Percentiles rank a stretch among this genome's conserved stretches.
These are phyloP conservation scores for Phrynocephalus vlangalii DNA, from an alignment of 2,797 vertebrate genomes.

Conservation along the genomic window DNA sequence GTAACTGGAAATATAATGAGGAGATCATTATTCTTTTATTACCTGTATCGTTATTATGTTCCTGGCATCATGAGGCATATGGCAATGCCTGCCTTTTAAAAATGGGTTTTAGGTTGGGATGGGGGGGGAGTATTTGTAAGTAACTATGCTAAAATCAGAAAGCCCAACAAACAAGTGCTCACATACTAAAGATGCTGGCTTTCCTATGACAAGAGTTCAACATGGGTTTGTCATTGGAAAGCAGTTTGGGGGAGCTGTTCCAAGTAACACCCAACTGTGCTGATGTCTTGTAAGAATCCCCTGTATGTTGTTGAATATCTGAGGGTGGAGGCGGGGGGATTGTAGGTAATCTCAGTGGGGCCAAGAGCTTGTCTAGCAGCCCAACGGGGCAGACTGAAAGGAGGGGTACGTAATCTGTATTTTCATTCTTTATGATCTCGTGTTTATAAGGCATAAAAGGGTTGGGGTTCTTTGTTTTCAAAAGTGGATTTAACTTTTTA, in stretches of 20 bases:
- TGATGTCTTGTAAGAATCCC: neutral
- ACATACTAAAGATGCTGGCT: neutral
- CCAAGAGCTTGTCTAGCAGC: too few species aligned
- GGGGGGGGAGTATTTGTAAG: neutral
- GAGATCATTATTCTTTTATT: neutral
- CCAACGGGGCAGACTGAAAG: too few species aligned
- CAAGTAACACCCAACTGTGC: neutral
- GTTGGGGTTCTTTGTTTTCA: too few species aligned
- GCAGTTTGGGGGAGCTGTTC: neutral
- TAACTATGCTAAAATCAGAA: neutral
- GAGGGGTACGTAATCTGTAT: too few species aligned
- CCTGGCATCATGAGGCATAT: neutral
- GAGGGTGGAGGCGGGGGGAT: neutral
- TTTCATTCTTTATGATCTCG: too few species aligned
- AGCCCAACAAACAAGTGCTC: neutral
- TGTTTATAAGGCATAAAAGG: too few species aligned
- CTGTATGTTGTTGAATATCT: neutral
- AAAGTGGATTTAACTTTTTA: too few species aligned
- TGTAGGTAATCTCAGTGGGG: too few species aligned
- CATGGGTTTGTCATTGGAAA: neutral
- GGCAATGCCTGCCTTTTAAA: neutral
- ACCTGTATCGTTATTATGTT: neutral
- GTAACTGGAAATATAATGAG: constrained; percentile 6
- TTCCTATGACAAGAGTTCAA: neutral
- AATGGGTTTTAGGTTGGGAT: neutral